A percentile compares a stretch with the other conserved stretches of the same genome.
These are phyloP conservation scores for Spermophilus dauricus DNA, from an alignment of 2,113 vertebrate genomes.

Conservation along the genomic window DNA sequence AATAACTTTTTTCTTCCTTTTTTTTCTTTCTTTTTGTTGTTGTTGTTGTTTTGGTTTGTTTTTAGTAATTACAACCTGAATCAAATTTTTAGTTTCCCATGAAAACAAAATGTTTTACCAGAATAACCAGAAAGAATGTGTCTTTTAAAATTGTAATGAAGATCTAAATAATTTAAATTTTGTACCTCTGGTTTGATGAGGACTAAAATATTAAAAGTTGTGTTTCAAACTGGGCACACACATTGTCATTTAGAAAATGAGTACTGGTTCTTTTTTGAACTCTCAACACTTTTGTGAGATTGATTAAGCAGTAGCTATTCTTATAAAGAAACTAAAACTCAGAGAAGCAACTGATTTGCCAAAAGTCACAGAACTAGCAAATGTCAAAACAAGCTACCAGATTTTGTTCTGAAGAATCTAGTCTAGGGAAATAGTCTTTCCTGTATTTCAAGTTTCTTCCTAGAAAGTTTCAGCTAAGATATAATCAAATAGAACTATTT, in stretches of 20 bases:
- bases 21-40: neutral
- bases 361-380: neutral
- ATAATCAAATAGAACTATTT: neutral
- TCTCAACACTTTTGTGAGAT: neutral
- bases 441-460: neutral
- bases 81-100: neutral
- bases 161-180: neutral
- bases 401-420: neutral
- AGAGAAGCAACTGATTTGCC: neutral
- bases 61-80: neutral
- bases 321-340: neutral
- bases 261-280: neutral
- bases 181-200: neutral
- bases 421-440: neutral
- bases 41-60: no score
- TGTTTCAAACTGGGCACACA: neutral
- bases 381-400: neutral
- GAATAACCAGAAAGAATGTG: neutral
- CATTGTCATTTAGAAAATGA: neutral
- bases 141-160: neutral
- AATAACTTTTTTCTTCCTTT: neutral
- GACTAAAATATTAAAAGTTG: neutral
- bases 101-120: neutral
- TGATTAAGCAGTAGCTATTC: neutral
- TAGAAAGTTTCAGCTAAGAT: neutral